Conservation (phyloP, 2,797 vertebrate genomes). For the Acanthis flammea region DNA sequence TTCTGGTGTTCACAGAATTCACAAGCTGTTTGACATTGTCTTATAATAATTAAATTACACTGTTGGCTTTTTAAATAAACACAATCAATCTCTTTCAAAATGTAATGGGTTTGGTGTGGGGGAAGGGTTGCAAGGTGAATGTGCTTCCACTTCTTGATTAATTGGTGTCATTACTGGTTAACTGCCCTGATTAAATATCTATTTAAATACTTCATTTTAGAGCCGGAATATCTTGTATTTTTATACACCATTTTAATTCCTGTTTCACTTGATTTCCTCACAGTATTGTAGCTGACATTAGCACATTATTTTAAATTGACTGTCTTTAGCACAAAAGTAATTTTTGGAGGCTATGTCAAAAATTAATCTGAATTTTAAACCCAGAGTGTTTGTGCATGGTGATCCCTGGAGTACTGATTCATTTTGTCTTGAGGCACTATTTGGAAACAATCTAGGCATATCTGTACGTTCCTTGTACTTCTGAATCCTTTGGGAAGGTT, state of each 20-base stretch:
- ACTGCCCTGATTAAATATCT: constrained; percentile 61
- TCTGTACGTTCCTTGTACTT: neutral
- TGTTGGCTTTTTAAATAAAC: constrained; percentile 47
- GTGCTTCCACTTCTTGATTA: constrained; percentile 71
- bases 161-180: constrained; percentile 71
- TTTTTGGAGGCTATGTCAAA: neutral
- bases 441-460: neutral
- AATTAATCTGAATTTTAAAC: neutral
- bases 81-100: constrained; percentile 67
- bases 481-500: neutral
- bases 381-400: neutral
- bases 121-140: constrained; percentile 60
- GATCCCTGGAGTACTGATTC: neutral
- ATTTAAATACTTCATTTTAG: constrained; percentile 56
- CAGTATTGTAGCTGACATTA: neutral
- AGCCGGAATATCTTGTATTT: neutral
- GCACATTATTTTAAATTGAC: neutral
- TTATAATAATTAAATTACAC: constrained; percentile 56
- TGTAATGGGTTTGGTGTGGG: constrained; percentile 42
- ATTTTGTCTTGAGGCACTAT: neutral
- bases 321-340: neutral
- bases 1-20: neutral
- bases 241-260: neutral
- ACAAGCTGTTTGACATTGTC: constrained; percentile 54
- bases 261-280: constrained; percentile 9